A percentile compares a stretch with the other conserved stretches of the same genome.
phyloP scores from a whole-genome alignment of 2,797 vertebrate species.

The Anomalospiza imberbis region DNA sequence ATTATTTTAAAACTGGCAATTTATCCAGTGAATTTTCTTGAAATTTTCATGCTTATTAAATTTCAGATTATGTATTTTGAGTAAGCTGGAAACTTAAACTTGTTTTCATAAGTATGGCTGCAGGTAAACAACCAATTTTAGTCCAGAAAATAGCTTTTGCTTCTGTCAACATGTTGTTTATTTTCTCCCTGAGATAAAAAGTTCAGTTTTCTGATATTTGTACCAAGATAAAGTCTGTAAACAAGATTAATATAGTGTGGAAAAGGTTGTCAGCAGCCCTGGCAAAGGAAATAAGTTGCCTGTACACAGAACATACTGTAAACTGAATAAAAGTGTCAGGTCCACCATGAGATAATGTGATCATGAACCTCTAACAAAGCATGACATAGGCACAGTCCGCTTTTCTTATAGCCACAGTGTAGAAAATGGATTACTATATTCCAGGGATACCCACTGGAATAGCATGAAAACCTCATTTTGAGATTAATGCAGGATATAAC shows the following conservation, averaged over 20 bases:
- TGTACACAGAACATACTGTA: conserved; percentile 90
- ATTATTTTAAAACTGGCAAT: conserved; percentile 66
- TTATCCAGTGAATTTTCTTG: conserved; percentile 66
- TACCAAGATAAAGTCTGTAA: conserved; percentile 96
- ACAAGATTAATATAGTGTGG: conserved; percentile 99
- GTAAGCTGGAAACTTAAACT: conserved; percentile 68
- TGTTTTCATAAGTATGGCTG: conserved; percentile 80
- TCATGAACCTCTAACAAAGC: conserved; percentile 96
- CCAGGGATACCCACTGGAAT: conserved; percentile 76
- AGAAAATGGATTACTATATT: conserved; percentile 95
- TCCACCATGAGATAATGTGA: conserved; percentile 97
- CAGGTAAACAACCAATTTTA: conserved; percentile 91
- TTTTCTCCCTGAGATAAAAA: conserved; percentile 84
- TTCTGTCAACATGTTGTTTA: conserved; percentile 85
- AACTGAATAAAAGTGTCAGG: conserved; percentile 98
- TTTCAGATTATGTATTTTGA: conserved; percentile 76
- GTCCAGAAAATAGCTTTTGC: conserved; percentile 86
- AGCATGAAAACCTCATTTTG: conserved; percentile 80
- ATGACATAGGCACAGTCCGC: conserved; percentile 87
- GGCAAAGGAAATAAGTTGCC: conserved; percentile 91
- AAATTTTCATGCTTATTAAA: conserved; percentile 75
- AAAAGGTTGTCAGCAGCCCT: conserved; percentile 95
- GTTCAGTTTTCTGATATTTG: conserved; percentile 92
- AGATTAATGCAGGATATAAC: conserved; percentile 75
- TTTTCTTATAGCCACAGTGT: conserved; percentile 85